These are phyloP conservation scores for Leiothrix lutea DNA, from an alignment of 2,113 vertebrate species.

Conservation along the genomic window DNA sequence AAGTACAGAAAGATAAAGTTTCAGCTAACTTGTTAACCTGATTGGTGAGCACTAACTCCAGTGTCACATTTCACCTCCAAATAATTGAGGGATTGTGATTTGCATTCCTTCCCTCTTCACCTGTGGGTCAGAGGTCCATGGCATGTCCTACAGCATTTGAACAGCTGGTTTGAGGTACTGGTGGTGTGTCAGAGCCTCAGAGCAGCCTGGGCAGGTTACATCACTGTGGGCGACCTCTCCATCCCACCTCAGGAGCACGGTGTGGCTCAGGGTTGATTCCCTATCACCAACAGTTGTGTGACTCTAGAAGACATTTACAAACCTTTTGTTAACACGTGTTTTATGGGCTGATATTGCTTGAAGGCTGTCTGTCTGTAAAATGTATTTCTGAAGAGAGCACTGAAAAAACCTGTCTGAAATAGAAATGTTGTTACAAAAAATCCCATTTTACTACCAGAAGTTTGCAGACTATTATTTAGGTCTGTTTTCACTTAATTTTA, in stretches of 20 bases:
- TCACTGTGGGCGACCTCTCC: not conserved
- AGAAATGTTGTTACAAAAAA: not conserved
- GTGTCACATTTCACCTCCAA: slow-evolving; percentile 25
- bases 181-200: accelerated
- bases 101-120: not conserved
- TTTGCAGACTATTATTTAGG: not conserved
- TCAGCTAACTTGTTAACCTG: slow-evolving; percentile 62
- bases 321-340: not conserved
- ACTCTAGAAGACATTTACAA: not conserved
- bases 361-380: not conserved
- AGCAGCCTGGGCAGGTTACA: not conserved
- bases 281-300: not conserved
- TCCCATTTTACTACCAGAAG: not conserved
- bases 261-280: accelerated
- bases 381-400: not conserved
- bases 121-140: not conserved
- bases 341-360: not conserved
- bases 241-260: accelerated
- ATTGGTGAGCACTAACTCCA: slow-evolving; percentile 43
- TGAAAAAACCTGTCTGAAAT: not conserved
- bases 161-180: slow-evolving; percentile 46
- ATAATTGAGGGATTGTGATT: slow-evolving; percentile 44
- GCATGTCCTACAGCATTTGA: slow-evolving; percentile 50
- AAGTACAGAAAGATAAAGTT: slow-evolving; percentile 58
- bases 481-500: slow-evolving; percentile 28